Base-by-base conservation (phyloP, 2,888 invertebrate species). In the Diarsia mendica region DNA sequence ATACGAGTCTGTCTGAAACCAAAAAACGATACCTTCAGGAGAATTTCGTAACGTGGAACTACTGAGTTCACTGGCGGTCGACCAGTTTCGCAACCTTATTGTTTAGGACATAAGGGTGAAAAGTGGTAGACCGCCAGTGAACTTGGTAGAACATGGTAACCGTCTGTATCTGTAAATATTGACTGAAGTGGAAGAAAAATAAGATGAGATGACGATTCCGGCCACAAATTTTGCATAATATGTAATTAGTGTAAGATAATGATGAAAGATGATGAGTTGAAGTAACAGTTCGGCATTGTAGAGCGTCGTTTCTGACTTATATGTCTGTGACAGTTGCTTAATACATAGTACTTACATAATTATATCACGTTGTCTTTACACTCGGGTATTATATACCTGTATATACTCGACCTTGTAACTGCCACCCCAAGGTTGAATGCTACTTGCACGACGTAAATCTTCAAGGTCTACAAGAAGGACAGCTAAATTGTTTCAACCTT, bases 381-480 rank as follows among this genome's bases (percentile, higher is more conserved):
- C n/a, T n/a, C 28, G 28, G 28, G n/a, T 39, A 39, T 39, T 44
- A 39, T n/a, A 28, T 58, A 58, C 3, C 28, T 28, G 18, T 18
- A 28, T 60, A 60, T 18, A 33, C 33, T 60, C 33, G 18, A 60
- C 33, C 58, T 60, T 60, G 60, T 60, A 18, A 33, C n/a, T 63
- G n/a, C n/a, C 13, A 44, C 8, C 44, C 3, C 15, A 63, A 23
- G 44, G 63, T 63, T 44, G 15, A 63, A 46, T 44, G 20, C n/a
- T 23, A 44, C 15, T 63, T 23, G 63, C 20, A 44, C n/a, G 63
- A 39, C n/a, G 63, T n/a, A n/a, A 44, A 63, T 44, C 23, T 3
- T 44, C 63, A 63, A 63, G 63, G 63, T 63, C 63, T 63, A 63
- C 11, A 44, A n/a, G 44, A n/a, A 63, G 44, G 44, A 44, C 63